Evolutionary conservation across 2,888 invertebrate genomes (phyloP).

Genomic region (Parnassius orleans): DNA sequence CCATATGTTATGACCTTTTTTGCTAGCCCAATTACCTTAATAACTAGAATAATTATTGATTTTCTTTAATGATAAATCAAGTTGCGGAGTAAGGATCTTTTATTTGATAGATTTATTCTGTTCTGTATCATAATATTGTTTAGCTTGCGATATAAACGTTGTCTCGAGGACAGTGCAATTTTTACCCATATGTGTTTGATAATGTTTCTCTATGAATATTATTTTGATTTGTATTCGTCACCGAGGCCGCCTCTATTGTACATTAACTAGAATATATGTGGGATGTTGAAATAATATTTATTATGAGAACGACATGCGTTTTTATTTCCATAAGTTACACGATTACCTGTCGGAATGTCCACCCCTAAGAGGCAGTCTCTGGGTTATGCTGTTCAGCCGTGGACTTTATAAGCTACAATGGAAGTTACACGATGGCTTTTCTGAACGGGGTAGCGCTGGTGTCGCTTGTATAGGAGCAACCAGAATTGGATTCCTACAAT

Average conservation of each 20-base stretch:
- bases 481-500: too few relatives aligned
- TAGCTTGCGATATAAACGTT: not conserved
- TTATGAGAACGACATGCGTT: conserved; percentile 50
- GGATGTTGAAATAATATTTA: conserved; percentile 78
- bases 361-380: too few relatives aligned
- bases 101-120: conserved; percentile 7
- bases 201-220: conserved; percentile 72
- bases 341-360: too few relatives aligned
- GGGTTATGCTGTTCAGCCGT: too few relatives aligned
- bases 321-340: conserved; percentile 32
- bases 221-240: conserved; percentile 61
- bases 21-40: conserved; percentile 38
- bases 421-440: too few relatives aligned
- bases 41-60: conserved; percentile 23
- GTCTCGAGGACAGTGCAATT: conserved; percentile 8
- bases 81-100: conserved; percentile 49
- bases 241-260: conserved; percentile 50
- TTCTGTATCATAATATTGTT: conserved; percentile 6
- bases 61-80: conserved; percentile 37
- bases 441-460: too few relatives aligned
- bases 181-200: conserved; percentile 19
- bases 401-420: too few relatives aligned
- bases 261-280: conserved; percentile 53
- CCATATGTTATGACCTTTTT: conserved; percentile 19
- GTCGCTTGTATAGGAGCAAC: too few relatives aligned